Evolutionary conservation across 2,888 invertebrate genomes (phyloP).

Genomic region (Polydrusus pterygomalis): DNA sequence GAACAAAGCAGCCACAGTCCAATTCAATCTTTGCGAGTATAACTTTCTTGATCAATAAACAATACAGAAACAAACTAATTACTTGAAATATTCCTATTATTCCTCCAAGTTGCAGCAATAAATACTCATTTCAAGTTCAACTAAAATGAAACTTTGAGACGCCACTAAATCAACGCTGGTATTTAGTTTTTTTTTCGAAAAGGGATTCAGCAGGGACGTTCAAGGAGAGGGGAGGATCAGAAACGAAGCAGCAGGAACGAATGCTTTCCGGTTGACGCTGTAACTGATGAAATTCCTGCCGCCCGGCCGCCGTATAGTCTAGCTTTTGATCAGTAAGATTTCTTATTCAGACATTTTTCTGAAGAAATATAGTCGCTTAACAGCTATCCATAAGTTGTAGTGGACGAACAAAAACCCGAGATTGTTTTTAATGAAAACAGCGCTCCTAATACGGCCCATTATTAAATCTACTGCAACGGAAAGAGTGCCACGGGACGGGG

Average conservation of each 20-base stretch:
- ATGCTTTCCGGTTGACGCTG: slow-evolving; percentile 79
- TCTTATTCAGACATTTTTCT: too few species aligned
- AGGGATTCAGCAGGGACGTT: slow-evolving; percentile 15
- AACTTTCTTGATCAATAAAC: too few species aligned
- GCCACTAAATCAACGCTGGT: slow-evolving; percentile 17
- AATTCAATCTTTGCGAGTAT: too few species aligned
- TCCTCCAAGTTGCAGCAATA: too few species aligned
- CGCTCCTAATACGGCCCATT: slow-evolving; percentile 53
- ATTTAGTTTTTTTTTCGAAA: slow-evolving; percentile 13
- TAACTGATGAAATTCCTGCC: slow-evolving; percentile 74
- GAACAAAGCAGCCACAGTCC: too few species aligned
- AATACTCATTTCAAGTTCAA: neutral
- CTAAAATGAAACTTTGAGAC: slow-evolving; percentile 17
- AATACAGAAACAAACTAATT: too few species aligned
- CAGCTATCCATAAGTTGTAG: too few species aligned
- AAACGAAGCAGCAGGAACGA: slow-evolving; percentile 71
- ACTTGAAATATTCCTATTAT: too few species aligned
- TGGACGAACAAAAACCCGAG: too few species aligned
- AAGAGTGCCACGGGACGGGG: slow-evolving; percentile 60
- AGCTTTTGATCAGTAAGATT: too few species aligned
- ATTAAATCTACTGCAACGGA: slow-evolving; percentile 54
- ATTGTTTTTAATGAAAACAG: too few species aligned
- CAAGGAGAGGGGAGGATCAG: slow-evolving; percentile 65
- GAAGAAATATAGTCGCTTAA: too few species aligned
- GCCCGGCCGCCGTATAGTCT: slow-evolving; percentile 69